These are phyloP conservation scores for Blastomussa wellsi DNA, from an alignment of 92 coral and sea anemone species.

Conservation along the genomic window DNA sequence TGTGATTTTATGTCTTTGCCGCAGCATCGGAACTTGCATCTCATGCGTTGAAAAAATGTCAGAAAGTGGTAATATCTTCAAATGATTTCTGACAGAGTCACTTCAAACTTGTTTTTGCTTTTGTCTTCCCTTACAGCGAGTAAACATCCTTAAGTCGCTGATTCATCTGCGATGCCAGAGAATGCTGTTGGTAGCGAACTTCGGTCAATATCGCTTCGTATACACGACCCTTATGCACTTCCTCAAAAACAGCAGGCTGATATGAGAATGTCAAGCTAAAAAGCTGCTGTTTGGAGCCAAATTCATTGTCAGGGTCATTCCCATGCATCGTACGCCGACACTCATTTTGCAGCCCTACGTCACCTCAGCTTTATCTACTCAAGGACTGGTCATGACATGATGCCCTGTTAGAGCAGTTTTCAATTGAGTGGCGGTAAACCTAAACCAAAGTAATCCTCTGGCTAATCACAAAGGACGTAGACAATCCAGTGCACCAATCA, in stretches of 20 bases:
- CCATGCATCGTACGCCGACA: background rate
- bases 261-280: conserved; percentile 37
- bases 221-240: conserved; percentile 88
- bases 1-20: background rate
- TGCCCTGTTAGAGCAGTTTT: too few relatives aligned
- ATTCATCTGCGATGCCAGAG: conserved; percentile 89
- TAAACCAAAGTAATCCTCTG: too few relatives aligned
- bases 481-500: too few relatives aligned
- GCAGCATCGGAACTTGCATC: background rate
- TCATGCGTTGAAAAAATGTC: too few relatives aligned
- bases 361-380: background rate
- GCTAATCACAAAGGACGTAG: too few relatives aligned
- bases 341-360: background rate
- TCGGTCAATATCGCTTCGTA: conserved; percentile 95
- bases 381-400: background rate
- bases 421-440: too few relatives aligned
- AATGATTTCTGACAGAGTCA: background rate
- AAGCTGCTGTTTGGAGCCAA: background rate
- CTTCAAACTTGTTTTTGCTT: background rate
- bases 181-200: conserved; percentile 91
- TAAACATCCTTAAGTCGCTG: conserved; percentile 80
- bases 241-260: conserved; percentile 89
- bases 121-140: conserved; percentile 67
- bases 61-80: too few relatives aligned
- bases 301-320: background rate